These are phyloP conservation scores for Heliconius cydno DNA, from an alignment of 2,888 invertebrate species.

Conservation along the genomic window DNA sequence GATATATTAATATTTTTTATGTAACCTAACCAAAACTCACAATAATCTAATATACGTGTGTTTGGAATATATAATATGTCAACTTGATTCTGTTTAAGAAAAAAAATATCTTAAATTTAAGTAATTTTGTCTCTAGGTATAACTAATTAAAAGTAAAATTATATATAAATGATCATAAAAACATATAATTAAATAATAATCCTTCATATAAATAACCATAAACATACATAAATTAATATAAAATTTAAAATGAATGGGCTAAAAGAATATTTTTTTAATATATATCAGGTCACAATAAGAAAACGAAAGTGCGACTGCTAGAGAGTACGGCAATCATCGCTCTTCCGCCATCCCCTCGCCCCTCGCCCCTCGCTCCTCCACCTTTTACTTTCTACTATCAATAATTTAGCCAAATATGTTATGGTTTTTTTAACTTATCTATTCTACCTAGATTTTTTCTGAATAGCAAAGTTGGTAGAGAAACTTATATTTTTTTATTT, in stretches of 20 bases:
- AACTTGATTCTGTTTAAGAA: neutral
- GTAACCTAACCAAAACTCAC: neutral
- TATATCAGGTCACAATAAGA: slow-evolving; percentile 21
- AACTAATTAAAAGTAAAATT: too few species aligned
- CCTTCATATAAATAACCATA: neutral
- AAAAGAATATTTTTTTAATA: neutral
- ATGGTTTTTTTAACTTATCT: neutral
- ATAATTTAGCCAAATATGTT: slow-evolving; percentile 4
- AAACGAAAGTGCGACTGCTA: slow-evolving; percentile 38
- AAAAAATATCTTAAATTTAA: too few species aligned
- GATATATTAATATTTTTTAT: too few species aligned
- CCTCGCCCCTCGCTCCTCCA: slow-evolving; percentile 63
- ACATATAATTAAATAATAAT: neutral
- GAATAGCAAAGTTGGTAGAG: too few species aligned
- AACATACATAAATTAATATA: neutral
- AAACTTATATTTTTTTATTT: neutral
- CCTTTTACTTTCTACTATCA: slow-evolving; percentile 72
- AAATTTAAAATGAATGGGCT: neutral
- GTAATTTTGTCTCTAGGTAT: too few species aligned
- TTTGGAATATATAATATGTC: neutral
- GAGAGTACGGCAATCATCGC: slow-evolving; percentile 79
- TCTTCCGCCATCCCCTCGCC: slow-evolving; percentile 70
- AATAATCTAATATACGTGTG: neutral
- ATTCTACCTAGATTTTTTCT: neutral
- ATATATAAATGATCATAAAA: too few species aligned